Evolutionary conservation across 2,888 invertebrate genomes (phyloP), one percentile per base, ranked within the genome.

Genomic region (Petrolisthes manimaculis): DNA sequence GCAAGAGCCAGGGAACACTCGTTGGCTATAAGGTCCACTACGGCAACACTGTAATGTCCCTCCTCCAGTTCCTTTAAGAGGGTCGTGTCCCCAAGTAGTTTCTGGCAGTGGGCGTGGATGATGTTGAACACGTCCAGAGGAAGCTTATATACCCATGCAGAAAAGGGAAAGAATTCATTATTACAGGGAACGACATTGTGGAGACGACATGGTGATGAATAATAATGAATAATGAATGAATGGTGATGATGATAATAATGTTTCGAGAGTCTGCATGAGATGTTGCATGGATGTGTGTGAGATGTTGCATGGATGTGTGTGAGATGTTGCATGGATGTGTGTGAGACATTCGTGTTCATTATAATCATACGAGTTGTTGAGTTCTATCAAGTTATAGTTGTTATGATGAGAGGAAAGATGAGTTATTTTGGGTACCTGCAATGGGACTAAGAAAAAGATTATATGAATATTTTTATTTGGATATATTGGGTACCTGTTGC

Each of bases 1-100:
- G 92, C 91, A 21, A 92, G 87, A 0, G 92, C 92, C 37, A 92
- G 89, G 18, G 92, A 92, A 89, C 92, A 92, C 86, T 92, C 92
- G 87, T 92, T 92, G 87, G 92, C 92, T 55, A 92, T 88, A 82
- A 92, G 89, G 90, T 92, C 92, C 83, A 92, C 92, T 53, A 92
- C 91, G 71, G 92, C 92, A 18, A 92, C 90, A 53, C 92, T 92
- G 89, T 91, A 92, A 78, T 91, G 91, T 78, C 91, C 91, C 51
- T 75, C 51, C 12, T 82, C 78, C 21, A 92, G 89, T 21, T 89
- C 69, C 4, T 87, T 67, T 1, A 91, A 85, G 12, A 92, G 91
- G 18, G 89, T 86, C 14, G 86, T 81, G 74, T 91, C 89, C 0
- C 89, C 88, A 54, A 91, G 86, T 54, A 91, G 82, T 6, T 87